A percentile compares a stretch with the other conserved stretches of the same genome.
Conservation (phyloP, 2,888 invertebrate species). For the Cetonia aurata region DNA sequence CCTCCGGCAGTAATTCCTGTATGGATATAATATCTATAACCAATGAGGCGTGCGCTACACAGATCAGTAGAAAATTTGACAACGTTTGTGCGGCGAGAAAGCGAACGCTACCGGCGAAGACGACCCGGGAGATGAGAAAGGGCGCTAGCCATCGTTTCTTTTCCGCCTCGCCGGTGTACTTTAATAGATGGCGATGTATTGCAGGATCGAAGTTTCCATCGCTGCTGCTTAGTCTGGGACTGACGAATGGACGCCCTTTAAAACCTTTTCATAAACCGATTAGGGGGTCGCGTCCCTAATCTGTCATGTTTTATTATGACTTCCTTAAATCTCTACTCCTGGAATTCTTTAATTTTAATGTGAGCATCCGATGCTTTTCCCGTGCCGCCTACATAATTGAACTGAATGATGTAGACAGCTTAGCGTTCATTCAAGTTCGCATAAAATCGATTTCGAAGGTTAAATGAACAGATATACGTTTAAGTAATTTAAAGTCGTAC, state of each 20-base stretch:
- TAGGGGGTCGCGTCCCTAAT: neutral
- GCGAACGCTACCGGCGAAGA: slow-evolving; percentile 2
- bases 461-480: neutral
- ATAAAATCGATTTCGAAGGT: slow-evolving; percentile 9
- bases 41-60: slow-evolving; percentile 54
- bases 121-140: neutral
- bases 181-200: slow-evolving; percentile 22
- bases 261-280: slow-evolving; percentile 19
- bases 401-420: slow-evolving; percentile 13
- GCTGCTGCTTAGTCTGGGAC: too few relatives aligned
- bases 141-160: slow-evolving; percentile 18
- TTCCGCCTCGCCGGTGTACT: slow-evolving; percentile 28
- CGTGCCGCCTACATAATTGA: slow-evolving; percentile 8
- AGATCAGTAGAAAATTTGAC: slow-evolving; percentile 43
- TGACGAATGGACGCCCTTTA: slow-evolving; percentile 10
- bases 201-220: slow-evolving; percentile 11
- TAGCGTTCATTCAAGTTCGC: neutral
- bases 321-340: neutral
- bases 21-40: slow-evolving; percentile 54
- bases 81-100: slow-evolving; percentile 23
- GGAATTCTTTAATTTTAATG: slow-evolving; percentile 11
- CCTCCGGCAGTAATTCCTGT: slow-evolving; percentile 53
- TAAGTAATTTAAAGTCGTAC: neutral
- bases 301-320: slow-evolving; percentile 6
- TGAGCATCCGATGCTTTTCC: slow-evolving; percentile 3